Percentiles rank a stretch among this genome's conserved stretches.
These are phyloP conservation scores for Aulostomus chinensis DNA, from an alignment of 2,797 vertebrate species.

Conservation along the genomic window DNA sequence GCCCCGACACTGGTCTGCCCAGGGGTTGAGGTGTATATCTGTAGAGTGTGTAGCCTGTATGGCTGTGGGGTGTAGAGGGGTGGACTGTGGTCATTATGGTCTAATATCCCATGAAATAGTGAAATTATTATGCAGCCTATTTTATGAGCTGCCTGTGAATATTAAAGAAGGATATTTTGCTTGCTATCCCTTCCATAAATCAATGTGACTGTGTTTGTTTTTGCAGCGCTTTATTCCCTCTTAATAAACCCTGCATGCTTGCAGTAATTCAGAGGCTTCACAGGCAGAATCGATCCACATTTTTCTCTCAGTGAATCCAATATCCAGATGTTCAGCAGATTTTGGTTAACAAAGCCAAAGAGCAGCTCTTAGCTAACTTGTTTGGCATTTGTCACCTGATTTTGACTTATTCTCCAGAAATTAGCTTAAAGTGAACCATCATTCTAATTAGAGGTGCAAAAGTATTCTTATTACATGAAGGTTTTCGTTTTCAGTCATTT, in stretches of 20 bases:
- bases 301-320: slow-evolving; percentile 4
- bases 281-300: background rate
- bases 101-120: slow-evolving; percentile 99
- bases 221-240: slow-evolving; percentile 38
- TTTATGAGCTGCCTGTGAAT: slow-evolving; percentile 89
- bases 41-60: slow-evolving; percentile 62
- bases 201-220: slow-evolving; percentile 70
- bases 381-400: no score
- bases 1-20: slow-evolving; percentile 77
- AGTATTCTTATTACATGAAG: no score
- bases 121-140: slow-evolving; percentile 91
- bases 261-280: slow-evolving; percentile 26
- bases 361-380: no score
- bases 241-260: slow-evolving; percentile 47
- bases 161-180: slow-evolving; percentile 81
- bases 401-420: no score
- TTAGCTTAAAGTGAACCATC: no score
- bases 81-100: slow-evolving; percentile 98
- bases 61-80: slow-evolving; percentile 93
- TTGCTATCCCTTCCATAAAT: slow-evolving; percentile 58
- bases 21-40: slow-evolving; percentile 84
- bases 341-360: background rate
- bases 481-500: no score
- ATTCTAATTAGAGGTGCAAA: no score
- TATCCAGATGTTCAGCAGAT: background rate